Evolutionary conservation across 2,888 invertebrate species (phyloP).

Genomic region (Xestia sexstrigata): DNA sequence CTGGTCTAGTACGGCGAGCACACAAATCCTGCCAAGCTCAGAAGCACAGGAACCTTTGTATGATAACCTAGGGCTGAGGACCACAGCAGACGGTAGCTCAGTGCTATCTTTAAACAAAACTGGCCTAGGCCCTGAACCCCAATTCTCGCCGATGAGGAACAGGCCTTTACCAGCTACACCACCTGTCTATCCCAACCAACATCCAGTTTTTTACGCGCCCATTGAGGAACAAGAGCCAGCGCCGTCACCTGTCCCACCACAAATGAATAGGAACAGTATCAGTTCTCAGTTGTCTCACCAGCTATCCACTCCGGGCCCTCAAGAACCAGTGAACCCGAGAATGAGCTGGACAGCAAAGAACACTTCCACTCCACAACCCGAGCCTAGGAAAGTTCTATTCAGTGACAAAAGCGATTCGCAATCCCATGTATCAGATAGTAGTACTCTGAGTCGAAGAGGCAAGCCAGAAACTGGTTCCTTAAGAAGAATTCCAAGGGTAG

Average conservation of each 20-base stretch:
- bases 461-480: constrained; percentile 90
- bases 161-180: constrained; percentile 92
- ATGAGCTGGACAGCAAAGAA: constrained; percentile 89
- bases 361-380: constrained; percentile 87
- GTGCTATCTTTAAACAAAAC: constrained; percentile 94
- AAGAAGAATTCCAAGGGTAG: constrained; percentile 81
- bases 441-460: constrained; percentile 85
- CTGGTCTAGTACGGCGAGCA: constrained; percentile 93
- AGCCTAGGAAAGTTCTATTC: constrained; percentile 84
- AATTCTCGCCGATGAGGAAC: constrained; percentile 91
- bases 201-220: constrained; percentile 87
- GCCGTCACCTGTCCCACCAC: constrained; percentile 86
- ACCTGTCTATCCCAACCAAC: constrained; percentile 82
- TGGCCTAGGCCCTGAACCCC: constrained; percentile 89
- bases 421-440: constrained; percentile 81
- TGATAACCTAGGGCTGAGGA: constrained; percentile 95
- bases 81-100: constrained; percentile 96
- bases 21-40: constrained; percentile 87
- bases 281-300: constrained; percentile 88
- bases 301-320: constrained; percentile 87
- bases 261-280: constrained; percentile 88
- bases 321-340: constrained; percentile 86
- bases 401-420: constrained; percentile 82
- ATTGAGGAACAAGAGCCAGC: constrained; percentile 90
- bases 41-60: constrained; percentile 94